phyloP scores from a whole-genome alignment of 2,888 invertebrate species.

The Oxyteleia sp. region DNA sequence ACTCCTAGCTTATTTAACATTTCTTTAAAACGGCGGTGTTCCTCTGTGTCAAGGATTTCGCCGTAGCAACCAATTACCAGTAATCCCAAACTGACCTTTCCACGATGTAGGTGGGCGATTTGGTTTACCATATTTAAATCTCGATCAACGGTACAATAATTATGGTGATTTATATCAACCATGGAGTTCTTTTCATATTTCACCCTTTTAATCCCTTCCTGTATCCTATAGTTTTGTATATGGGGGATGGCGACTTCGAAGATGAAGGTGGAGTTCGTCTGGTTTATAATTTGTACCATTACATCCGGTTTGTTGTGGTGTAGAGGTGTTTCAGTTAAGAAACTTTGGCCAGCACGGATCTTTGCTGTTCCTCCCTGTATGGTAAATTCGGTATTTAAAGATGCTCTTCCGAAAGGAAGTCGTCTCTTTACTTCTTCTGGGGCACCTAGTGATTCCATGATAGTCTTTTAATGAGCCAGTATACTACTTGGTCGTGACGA shows the following conservation, averaged over 20 bases:
- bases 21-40: neutral
- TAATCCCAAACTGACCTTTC: conserved; percentile 6
- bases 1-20: too few relatives aligned
- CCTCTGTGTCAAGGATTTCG: conserved; percentile 2
- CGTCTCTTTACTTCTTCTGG: neutral
- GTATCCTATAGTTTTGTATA: conserved; percentile 11
- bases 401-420: conserved; percentile 5
- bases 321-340: conserved; percentile 1
- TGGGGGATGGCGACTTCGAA: conserved; percentile 25
- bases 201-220: conserved; percentile 6
- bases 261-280: too few relatives aligned
- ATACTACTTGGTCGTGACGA: conserved; percentile 13
- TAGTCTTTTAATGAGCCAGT: conserved; percentile 3
- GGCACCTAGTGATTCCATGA: neutral
- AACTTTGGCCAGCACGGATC: conserved; percentile 27
- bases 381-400: conserved; percentile 1
- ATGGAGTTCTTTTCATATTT: conserved; percentile 16
- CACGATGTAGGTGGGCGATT: conserved; percentile 1
- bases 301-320: conserved; percentile 28
- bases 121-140: conserved; percentile 11
- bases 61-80: conserved; percentile 9
- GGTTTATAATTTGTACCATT: too few relatives aligned
- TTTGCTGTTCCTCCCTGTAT: neutral
- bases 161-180: neutral
- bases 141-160: neutral